Evolutionary conservation across 1,140 invertebrate genomes (phyloP).

Genomic region (Drosophila hydei): DNA sequence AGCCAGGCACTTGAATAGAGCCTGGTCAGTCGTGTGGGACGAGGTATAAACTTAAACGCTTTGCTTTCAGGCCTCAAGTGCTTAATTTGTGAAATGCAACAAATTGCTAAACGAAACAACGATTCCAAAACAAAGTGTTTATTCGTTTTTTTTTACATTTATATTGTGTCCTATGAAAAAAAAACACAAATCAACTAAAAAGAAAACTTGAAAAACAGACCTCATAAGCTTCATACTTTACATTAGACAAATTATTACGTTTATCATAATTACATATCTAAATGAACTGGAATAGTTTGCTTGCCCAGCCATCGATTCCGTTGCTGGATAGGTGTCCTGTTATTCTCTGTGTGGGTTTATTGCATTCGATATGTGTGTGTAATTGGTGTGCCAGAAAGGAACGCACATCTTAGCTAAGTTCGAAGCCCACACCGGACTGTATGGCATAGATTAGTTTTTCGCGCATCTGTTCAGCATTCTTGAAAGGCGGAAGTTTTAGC

Average conservation of each 20-base stretch:
- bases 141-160: conserved; percentile 55
- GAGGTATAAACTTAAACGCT: conserved; percentile 20
- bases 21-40: not conserved
- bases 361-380: conserved; percentile 56
- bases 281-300: conserved; percentile 66
- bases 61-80: conserved; percentile 3
- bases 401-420: conserved; percentile 90
- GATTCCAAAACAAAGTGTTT: conserved; percentile 6
- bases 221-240: conserved; percentile 72
- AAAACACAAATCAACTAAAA: conserved; percentile 57
- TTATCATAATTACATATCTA: conserved; percentile 66
- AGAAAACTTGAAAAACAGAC: conserved; percentile 64
- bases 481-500: conserved; percentile 96
- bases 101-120: conserved; percentile 5
- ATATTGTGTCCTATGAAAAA: conserved; percentile 60
- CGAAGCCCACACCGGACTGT: conserved; percentile 97
- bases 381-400: not conserved
- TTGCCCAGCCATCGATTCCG: conserved; percentile 25
- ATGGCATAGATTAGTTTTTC: conserved; percentile 97
- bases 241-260: conserved; percentile 62
- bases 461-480: conserved; percentile 89
- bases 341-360: conserved; percentile 33
- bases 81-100: not conserved
- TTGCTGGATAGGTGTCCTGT: conserved; percentile 27
- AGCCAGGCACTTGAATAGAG: conserved; percentile 8